Percentiles rank a stretch among this genome's conserved stretches.
Conservation (phyloP, 2,797 vertebrate genomes). For the Eidolon dupreanum region DNA sequence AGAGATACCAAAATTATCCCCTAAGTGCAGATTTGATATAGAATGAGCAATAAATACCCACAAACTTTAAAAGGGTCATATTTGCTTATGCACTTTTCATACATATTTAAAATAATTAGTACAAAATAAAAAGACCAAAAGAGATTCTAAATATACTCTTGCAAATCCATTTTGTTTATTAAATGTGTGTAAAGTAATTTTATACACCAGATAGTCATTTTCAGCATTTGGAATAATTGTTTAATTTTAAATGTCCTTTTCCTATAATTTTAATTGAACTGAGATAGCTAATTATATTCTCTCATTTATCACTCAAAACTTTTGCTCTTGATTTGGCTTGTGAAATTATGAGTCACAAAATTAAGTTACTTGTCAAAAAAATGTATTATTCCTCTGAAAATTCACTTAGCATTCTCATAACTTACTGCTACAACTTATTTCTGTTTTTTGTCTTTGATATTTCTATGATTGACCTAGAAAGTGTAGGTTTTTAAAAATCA, state of each 20-base stretch:
- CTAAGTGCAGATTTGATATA: not conserved
- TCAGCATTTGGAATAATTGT: not conserved
- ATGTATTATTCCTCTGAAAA: not conserved
- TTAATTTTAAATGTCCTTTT: not conserved
- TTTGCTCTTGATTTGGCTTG: not conserved
- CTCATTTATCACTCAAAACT: not conserved
- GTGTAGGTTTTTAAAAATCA: not conserved
- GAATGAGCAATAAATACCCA: not conserved
- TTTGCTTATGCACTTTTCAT: not conserved
- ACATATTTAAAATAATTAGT: not conserved
- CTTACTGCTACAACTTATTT: not conserved
- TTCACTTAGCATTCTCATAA: not conserved
- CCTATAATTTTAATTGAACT: not conserved
- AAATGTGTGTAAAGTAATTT: not conserved
- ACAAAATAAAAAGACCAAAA: not conserved
- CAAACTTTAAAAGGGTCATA: not conserved
- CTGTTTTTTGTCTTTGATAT: not conserved
- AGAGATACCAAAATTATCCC: not conserved
- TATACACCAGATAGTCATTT: not conserved
- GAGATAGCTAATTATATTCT: not conserved
- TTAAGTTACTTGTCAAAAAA: slow-evolving; percentile 24
- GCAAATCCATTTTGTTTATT: not conserved
- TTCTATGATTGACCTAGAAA: not conserved
- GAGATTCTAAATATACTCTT: not conserved
- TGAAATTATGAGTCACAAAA: not conserved